Evolutionary conservation across 2,797 vertebrate species (phyloP).

Genomic region (Onychomys leucogaster): DNA sequence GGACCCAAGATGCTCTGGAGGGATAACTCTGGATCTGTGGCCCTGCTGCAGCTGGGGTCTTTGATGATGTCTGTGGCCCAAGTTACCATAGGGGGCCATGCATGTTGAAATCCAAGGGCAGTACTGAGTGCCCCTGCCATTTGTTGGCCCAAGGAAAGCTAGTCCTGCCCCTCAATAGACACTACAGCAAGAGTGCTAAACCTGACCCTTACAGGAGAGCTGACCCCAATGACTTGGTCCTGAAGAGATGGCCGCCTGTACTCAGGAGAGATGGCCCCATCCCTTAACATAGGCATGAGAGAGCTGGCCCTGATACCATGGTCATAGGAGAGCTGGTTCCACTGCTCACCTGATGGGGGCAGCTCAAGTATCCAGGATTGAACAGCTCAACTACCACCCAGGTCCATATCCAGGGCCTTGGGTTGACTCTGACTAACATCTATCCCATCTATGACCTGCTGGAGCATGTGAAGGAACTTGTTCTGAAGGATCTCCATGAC

Average conservation of each 20-base stretch:
- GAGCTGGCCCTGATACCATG: not conserved
- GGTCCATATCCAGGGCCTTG: not conserved
- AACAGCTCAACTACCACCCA: too few relatives aligned
- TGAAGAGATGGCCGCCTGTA: not conserved
- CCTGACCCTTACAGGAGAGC: not conserved
- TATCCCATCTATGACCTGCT: too few relatives aligned
- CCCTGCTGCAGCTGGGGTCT: not conserved
- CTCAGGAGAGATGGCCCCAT: not conserved
- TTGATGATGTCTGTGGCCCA: not conserved
- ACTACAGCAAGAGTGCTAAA: too few relatives aligned
- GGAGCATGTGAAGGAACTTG: too few relatives aligned
- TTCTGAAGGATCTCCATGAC: too few relatives aligned
- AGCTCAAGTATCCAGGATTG: not conserved
- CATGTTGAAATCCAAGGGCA: not conserved
- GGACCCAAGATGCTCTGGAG: too few relatives aligned
- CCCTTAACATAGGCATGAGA: not conserved
- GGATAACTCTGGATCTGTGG: not conserved
- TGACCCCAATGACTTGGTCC: not conserved
- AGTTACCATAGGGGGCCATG: not conserved
- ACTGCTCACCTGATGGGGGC: not conserved
- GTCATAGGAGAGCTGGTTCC: not conserved
- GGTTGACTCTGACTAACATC: not conserved
- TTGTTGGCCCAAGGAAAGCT: not conserved
- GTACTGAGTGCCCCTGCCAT: not conserved
- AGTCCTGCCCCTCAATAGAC: not conserved